phyloP scores from a whole-genome alignment of 1,140 invertebrate species.

The Sminthurinus signatus region DNA sequence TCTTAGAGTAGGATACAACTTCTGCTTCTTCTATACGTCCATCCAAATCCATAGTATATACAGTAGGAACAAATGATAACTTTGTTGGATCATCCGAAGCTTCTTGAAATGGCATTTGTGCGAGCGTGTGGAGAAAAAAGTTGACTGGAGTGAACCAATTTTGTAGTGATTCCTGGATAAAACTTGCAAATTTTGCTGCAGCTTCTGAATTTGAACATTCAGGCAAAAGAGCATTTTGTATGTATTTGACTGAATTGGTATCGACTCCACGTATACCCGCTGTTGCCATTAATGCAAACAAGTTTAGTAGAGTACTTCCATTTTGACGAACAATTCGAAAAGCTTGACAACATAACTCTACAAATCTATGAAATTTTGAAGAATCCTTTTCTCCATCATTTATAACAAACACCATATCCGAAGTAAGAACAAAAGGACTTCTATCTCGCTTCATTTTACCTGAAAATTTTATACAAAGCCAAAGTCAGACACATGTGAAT shows the following conservation, averaged over 20 bases:
- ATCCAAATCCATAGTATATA: conserved; percentile 84
- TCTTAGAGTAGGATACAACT: conserved; percentile 84
- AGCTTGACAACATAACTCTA: conserved; percentile 94
- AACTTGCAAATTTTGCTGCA: conserved; percentile 80
- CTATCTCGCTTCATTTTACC: conserved; percentile 84
- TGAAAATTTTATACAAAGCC: no score
- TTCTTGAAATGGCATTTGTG: conserved; percentile 84
- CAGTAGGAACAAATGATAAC: conserved; percentile 87
- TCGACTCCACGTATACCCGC: conserved; percentile 85
- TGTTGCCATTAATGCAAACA: conserved; percentile 77
- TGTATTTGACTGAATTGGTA: conserved; percentile 81
- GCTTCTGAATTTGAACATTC: conserved; percentile 89
- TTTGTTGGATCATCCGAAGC: conserved; percentile 68
- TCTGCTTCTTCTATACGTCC: conserved; percentile 78
- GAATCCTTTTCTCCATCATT: conserved; percentile 93
- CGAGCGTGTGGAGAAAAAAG: conserved; percentile 95
- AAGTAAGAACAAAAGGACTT: conserved; percentile 93
- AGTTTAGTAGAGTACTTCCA: conserved; percentile 82
- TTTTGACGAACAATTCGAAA: conserved; percentile 95
- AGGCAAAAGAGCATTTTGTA: conserved; percentile 81
- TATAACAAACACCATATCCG: conserved; percentile 99
- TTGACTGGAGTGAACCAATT: conserved; percentile 89
- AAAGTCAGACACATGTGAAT: no score
- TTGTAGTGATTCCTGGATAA: conserved; percentile 83
- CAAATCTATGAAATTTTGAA: conserved; percentile 91